These are phyloP conservation scores for Alca torda DNA, from an alignment of 2,797 vertebrate species.

Conservation along the genomic window DNA sequence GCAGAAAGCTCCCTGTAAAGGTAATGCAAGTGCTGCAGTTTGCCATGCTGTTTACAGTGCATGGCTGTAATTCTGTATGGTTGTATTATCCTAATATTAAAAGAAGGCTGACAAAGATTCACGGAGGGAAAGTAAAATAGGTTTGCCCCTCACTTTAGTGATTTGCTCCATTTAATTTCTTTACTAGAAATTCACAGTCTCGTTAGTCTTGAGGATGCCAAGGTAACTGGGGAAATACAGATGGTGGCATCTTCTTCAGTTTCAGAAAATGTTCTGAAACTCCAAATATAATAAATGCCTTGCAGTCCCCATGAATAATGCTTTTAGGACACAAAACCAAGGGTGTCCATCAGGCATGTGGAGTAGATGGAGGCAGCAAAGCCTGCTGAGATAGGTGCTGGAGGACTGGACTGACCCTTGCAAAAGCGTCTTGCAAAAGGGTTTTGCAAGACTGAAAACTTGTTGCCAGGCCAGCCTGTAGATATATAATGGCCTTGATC, in stretches of 20 bases:
- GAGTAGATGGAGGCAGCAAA: background rate
- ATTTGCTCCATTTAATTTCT: background rate
- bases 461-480: background rate
- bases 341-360: rapidly evolving
- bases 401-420: background rate
- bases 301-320: background rate
- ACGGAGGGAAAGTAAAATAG: background rate
- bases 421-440: background rate
- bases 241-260: background rate
- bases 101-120: background rate
- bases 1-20: background rate
- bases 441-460: background rate
- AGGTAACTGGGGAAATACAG: background rate
- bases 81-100: background rate
- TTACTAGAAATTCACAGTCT: background rate
- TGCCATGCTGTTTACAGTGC: background rate
- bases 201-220: background rate
- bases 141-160: background rate
- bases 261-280: background rate
- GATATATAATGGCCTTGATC: background rate
- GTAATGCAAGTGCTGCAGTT: background rate
- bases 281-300: background rate
- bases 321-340: background rate
- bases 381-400: background rate
- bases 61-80: background rate